Evolutionary conservation across 2,888 invertebrate genomes (phyloP).

Genomic region (Campoplex nolae): DNA sequence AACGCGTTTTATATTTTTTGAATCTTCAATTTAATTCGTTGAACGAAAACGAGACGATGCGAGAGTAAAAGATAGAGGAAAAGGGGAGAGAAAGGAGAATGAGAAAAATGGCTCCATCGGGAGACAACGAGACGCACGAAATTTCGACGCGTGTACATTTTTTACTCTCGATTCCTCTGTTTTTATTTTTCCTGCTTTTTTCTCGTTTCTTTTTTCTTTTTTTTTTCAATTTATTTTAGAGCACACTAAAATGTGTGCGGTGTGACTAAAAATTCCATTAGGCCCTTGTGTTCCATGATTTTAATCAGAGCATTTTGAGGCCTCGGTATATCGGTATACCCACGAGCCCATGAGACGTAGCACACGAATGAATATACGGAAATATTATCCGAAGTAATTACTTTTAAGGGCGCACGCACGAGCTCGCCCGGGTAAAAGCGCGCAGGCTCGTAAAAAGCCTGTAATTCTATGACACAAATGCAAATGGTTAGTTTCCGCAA

Average conservation of each 20-base stretch:
- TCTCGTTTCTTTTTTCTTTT: no score
- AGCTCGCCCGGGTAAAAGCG: neutral
- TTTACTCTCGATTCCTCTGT: neutral
- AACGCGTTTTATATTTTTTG: neutral
- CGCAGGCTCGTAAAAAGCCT: neutral
- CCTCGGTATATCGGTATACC: neutral
- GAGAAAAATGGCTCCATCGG: neutral
- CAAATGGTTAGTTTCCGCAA: neutral
- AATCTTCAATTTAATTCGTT: neutral
- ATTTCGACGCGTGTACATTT: neutral
- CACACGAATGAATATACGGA: constrained; percentile 2
- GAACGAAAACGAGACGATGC: neutral
- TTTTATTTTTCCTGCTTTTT: no score
- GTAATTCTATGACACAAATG: neutral
- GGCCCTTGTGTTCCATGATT: neutral
- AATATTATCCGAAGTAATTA: constrained; percentile 34
- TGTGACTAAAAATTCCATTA: neutral
- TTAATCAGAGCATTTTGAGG: neutral
- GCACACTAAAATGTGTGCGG: neutral
- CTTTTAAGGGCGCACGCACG: constrained; percentile 18
- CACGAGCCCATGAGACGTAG: neutral
- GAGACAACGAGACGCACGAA: neutral
- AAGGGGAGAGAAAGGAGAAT: no score
- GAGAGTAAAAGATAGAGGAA: neutral
- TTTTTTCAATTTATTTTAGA: neutral